A percentile compares a stretch with the other conserved stretches of the same genome.
phyloP scores from a whole-genome alignment of 2,113 vertebrate species.

The Phrynosoma blainvillii region DNA sequence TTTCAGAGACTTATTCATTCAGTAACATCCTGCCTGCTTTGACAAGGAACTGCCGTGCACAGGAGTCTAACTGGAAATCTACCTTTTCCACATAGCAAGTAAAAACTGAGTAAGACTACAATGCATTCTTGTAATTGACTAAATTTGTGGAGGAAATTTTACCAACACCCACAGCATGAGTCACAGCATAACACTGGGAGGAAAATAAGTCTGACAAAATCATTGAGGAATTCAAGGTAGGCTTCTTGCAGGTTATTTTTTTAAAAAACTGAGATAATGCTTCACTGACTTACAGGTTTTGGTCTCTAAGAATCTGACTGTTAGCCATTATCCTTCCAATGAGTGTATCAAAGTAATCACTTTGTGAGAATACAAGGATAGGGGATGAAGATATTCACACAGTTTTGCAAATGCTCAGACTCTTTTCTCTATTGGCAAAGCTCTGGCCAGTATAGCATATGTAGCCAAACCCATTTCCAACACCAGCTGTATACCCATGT shows the following conservation, averaged over 20 bases:
- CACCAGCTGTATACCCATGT: background rate
- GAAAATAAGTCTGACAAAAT: background rate
- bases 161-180: background rate
- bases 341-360: background rate
- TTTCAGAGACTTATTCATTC: background rate
- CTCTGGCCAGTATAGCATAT: background rate
- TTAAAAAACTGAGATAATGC: background rate
- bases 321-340: background rate
- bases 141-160: constrained; percentile 22
- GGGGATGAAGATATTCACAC: background rate
- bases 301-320: background rate
- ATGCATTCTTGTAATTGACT: background rate
- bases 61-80: background rate
- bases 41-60: background rate
- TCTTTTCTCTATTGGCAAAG: background rate
- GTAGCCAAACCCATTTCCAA: background rate
- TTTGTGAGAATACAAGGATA: background rate
- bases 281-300: constrained; percentile 25
- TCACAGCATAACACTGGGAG: background rate
- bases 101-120: constrained; percentile 12
- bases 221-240: constrained; percentile 4
- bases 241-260: background rate
- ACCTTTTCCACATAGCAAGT: constrained; percentile 20
- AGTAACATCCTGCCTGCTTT: background rate
- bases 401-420: background rate